phyloP scores from a whole-genome alignment of 2,888 invertebrate genomes.

The Beris morrisii region DNA sequence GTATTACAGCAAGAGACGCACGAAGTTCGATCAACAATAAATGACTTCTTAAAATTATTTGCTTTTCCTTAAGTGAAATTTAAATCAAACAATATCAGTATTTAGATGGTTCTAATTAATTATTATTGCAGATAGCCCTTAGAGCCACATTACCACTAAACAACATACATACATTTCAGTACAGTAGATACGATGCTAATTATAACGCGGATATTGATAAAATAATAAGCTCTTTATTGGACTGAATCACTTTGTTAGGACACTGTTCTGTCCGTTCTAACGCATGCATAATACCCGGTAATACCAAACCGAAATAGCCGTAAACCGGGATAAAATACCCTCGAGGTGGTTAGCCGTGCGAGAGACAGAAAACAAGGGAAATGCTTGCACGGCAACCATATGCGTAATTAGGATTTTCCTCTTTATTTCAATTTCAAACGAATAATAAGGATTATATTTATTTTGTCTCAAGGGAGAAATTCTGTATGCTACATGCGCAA shows the following conservation, averaged over 20 bases:
- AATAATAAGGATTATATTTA: conserved; percentile 13
- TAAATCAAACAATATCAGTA: too few relatives aligned
- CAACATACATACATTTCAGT: too few relatives aligned
- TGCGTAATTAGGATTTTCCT: conserved; percentile 23
- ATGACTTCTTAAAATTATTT: too few relatives aligned
- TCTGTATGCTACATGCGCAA: too few relatives aligned
- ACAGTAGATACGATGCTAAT: conserved; percentile 3
- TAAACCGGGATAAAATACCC: conserved; percentile 17
- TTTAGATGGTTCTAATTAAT: conserved; percentile 12
- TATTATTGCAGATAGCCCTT: conserved; percentile 10
- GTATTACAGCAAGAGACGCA: too few relatives aligned
- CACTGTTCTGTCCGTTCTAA: too few relatives aligned
- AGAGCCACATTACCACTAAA: conserved; percentile 1
- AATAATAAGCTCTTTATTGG: conserved; percentile 18
- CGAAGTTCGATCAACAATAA: too few relatives aligned
- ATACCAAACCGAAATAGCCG: conserved; percentile 7
- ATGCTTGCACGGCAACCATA: conserved; percentile 8
- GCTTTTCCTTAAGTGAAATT: too few relatives aligned
- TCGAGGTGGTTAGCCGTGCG: not conserved
- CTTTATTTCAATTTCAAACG: conserved; percentile 23
- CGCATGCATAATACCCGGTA: not conserved
- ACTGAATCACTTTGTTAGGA: not conserved
- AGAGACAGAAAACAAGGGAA: not conserved
- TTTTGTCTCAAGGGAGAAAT: not conserved
- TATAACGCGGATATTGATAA: conserved; percentile 13